Evolutionary conservation across 2,113 vertebrate genomes (phyloP), one percentile per base, ranked within the genome.

Genomic region (Dryoscopus gambensis): DNA sequence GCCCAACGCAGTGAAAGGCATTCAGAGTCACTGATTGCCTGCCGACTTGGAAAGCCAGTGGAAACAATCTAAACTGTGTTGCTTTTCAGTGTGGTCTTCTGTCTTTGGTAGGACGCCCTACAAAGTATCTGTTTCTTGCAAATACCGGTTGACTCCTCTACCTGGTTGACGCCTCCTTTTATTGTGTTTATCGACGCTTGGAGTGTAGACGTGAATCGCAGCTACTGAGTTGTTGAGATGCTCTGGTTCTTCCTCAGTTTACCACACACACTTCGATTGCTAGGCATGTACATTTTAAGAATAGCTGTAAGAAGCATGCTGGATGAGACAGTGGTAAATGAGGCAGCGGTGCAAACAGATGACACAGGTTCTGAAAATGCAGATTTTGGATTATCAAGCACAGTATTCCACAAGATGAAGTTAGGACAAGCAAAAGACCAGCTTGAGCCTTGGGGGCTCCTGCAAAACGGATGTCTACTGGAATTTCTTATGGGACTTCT

Each of bases 191-290:
- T 81, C 2, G 0, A 11, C 31, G 2, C 7, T 42, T 78, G 44
- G 39, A 53, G 44, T 4, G 0, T 2, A 3, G 16, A 69, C 42
- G 6, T 53, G 28, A 44, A 16, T 86, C 16, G 8, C 33, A 69
- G 15, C 35, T 70, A 2, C 20, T 59, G 30, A 10, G 25, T 44
- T 46, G 19, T 74, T 90, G 5, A 47, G 33, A 7, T 56, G 24
- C 8, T 17, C 33, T 15, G 52, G 7, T 68, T 75, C 23, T 96
- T 59, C 62, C 35, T 94, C 28, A 15, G 27, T 47, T 93, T 68
- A 3, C 27, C 18, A 3, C 14, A 5, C 1, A 5, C n/a, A 7
- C 5, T 15, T 52, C 28, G 31, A 7, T 77, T 3, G 2, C 40
- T 64, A 49, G 52, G 15, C 7, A 5, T 19, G 19, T 13, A 23